Evolutionary conservation across 2,113 vertebrate species (phyloP), one percentile per base, ranked within the genome.

Genomic region (Sapayoa aenigma): DNA sequence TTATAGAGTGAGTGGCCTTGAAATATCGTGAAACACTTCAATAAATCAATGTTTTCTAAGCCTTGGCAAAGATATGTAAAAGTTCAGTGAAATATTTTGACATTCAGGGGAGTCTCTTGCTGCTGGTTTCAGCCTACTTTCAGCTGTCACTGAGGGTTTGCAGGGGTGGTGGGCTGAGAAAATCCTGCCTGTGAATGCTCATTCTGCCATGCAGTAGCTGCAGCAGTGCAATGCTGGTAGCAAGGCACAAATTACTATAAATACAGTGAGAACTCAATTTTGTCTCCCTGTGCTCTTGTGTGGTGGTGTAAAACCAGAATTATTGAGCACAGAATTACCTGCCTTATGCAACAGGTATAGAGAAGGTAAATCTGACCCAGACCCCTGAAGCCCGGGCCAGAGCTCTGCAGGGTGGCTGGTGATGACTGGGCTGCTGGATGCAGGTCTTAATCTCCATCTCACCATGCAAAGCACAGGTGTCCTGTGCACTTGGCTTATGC

Each of bases 281-380:
- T 52, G 49, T 44, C 4, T 55, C 46, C n/a, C 55, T 41, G 21
- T 56, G 46, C 55, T 47, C 44, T 39, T 27, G 21, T 69, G 19
- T 33, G 73, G 4, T 39, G 65, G 0, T 33, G 46, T 18, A 12
- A 83, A 88, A 12, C 18, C 41, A 17, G 42, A 20, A 17, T 39
- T 42, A 33, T 2, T 12, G 8, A 53, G 4, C 21, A 1, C 0
- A 2, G n/a, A n/a, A n/a, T n/a, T n/a, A n/a, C n/a, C 14, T 8
- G 6, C 9, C 41, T 46, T 30, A 10, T 12, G 63, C 89, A 74
- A 84, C 74, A 84, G 66, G 74, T 87, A 8, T 2, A 12, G 39
- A 65, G 35, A 13, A 33, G 5, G 22, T 9, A 42, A 76, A 59
- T 6, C 1, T 0, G 3, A 24, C 4, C 12, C 58, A 18, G 42